Base-by-base conservation (phyloP, 2,888 invertebrate species). In the Drosophila suboccidentalis region DNA sequence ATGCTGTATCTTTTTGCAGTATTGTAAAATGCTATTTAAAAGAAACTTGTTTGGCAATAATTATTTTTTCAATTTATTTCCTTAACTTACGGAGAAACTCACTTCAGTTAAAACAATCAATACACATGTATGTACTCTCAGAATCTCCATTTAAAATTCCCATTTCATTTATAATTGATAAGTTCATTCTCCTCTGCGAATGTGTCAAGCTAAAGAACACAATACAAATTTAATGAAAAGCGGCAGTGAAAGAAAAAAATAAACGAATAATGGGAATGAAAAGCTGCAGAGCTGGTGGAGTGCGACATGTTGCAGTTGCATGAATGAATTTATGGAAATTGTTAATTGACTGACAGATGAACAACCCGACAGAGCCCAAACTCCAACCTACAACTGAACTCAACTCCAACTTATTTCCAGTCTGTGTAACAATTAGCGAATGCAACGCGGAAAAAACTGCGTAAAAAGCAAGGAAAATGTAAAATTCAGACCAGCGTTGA, bases 321-420 rank as follows among this genome's bases (percentile, higher is more conserved):
- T 64, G 47, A 77, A 80, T 71, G 65, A 36, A 75, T 88, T 79
- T 82, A 90, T 88, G 64, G 80, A 84, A 73, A 68, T 79, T 75
- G 46, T 76, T 73, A 89, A 87, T 84, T 84, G 78, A 85, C 72
- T 76, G 87, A 80, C 82, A 80, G 80, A 49, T 68, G 77, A 75
- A 71, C 82, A 73, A 55, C 34, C 34, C 34, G 55, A 15, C 29
- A 29, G 36, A 19, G 29, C 46, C 44, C 70, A 57, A 49, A 34
- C 19, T 19, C 11, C 34, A 29, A 34, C 13, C 46, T 29, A 22
- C 39, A 41, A 41, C 4, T 55, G 8, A 8, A 29, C 9, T 67
- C 43, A 53, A 47, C 34, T 29, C 13, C 8, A 54, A 8, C 44
- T 41, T 32, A 17, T 32, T 46, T 43, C 58, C 75, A 43, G 39